Evolutionary conservation across 1,140 invertebrate genomes (phyloP).

Genomic region (Drosophila prosaltans): DNA sequence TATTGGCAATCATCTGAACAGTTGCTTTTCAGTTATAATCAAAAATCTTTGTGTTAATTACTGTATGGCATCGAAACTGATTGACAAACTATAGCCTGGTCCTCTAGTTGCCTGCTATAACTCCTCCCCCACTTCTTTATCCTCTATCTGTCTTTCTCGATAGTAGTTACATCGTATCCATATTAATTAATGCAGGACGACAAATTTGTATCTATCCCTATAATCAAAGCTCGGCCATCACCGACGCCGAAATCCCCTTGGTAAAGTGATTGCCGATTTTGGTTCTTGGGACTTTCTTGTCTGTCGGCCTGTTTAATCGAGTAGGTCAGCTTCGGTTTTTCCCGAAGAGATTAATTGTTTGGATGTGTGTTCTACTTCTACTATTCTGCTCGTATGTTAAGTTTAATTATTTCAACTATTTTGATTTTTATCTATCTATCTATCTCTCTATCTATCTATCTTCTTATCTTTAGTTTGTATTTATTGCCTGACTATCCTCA

Average conservation of each 20-base stretch:
- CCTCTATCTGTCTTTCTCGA: conserved; percentile 1
- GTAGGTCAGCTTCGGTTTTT: neutral
- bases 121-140: neutral
- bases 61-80: neutral
- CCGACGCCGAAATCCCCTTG: neutral
- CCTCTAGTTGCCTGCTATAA: conserved; percentile 11
- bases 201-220: conserved; percentile 1
- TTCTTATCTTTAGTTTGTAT: conserved; percentile 9
- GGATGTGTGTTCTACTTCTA: conserved; percentile 6
- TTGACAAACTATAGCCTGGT: neutral
- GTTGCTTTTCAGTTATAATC: too few species aligned
- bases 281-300: neutral
- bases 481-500: conserved; percentile 1
- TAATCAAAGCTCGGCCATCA: neutral
- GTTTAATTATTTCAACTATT: neutral
- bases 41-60: too few species aligned
- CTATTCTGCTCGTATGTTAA: neutral
- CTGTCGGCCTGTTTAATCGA: conserved; percentile 10
- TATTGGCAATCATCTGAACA: too few species aligned
- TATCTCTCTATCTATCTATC: neutral
- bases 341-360: conserved; percentile 2
- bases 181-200: conserved; percentile 8
- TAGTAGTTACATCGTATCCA: neutral
- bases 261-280: neutral
- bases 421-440: neutral